Base-by-base conservation (phyloP, 2,797 vertebrate species). In the Sebastes kiyomatsui region DNA sequence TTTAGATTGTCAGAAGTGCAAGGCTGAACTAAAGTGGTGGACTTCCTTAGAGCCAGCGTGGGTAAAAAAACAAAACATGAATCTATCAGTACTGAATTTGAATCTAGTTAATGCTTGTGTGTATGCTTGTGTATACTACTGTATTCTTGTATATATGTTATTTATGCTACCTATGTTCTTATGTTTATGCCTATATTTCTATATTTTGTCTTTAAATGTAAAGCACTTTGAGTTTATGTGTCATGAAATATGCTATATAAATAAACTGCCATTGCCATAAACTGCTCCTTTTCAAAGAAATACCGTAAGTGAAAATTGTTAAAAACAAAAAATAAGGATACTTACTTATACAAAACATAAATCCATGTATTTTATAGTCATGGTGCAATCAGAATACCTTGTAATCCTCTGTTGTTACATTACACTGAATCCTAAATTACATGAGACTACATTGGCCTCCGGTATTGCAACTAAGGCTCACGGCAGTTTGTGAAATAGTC, bases 341-440 rank as follows among this genome's bases (percentile, higher is more conserved):
- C 13, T 12, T 55, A 12, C 27, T n/a, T 33, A 20, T 20, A 11
- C 7, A 54, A 61, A 83, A 18, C 60, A 75, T 25, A 49, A 58
- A 65, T 52, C 3, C 27, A 27, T 22, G 12, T 20, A 33, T 62
- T 32, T 73, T 33, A 60, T 10, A 35, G 14, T 46, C 25, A 3
- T 14, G 20, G 32, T 67, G 35, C 71, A 72, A 30, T 55, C 46
- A 67, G 42, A n/a, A 7, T 30, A 64, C 14, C 7, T 10, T 28
- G 23, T 58, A 73, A 64, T 25, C 42, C 65, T 49, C 20, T 12
- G 73, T n/a, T 73, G 16, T 42, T 42, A 52, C 49, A 54, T 64
- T 65, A 64, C 72, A 76, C 60, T 75, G 80, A 72, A 55, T 79
- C 58, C 22, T 77, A 59, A 61, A 72, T 25, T 59, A 75, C 38